Evolutionary conservation across 1,140 invertebrate species (phyloP).

Genomic region (Lepidostoma basale): DNA sequence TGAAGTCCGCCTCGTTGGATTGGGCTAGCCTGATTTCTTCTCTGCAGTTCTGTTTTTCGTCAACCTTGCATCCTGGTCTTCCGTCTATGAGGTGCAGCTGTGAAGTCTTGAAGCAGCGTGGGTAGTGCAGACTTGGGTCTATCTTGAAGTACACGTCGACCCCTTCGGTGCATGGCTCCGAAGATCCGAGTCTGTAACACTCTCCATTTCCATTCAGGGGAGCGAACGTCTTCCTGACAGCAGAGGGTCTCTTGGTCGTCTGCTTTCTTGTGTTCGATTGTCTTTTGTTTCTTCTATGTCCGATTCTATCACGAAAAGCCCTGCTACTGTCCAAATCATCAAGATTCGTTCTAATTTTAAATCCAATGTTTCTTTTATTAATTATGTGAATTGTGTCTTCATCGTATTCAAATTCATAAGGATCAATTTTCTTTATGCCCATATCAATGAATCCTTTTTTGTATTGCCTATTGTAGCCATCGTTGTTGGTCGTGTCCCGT

Average conservation of each 20-base stretch:
- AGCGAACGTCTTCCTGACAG: slow-evolving; percentile 1
- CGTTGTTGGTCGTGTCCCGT: no score
- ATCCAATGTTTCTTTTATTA: not conserved
- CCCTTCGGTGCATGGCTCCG: not conserved
- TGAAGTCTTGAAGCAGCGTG: not conserved
- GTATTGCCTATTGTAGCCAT: not conserved
- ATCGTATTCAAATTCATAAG: not conserved
- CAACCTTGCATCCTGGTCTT: slow-evolving; percentile 10
- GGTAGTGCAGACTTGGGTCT: not conserved
- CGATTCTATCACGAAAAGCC: no score
- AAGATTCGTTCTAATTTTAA: no score
- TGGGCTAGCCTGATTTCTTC: slow-evolving; percentile 13
- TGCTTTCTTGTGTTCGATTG: not conserved
- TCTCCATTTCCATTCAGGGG: slow-evolving; percentile 9
- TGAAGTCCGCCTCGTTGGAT: not conserved
- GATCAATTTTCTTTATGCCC: slow-evolving; percentile 13
- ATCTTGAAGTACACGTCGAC: not conserved
- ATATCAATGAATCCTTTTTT: not conserved
- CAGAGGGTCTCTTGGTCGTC: not conserved
- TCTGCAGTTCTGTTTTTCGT: slow-evolving; percentile 21
- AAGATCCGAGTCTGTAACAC: slow-evolving; percentile 24
- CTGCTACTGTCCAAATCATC: no score
- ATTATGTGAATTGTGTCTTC: not conserved
- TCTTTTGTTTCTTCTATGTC: not conserved
- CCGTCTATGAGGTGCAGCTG: slow-evolving; percentile 14